A percentile compares a stretch with the other conserved stretches of the same genome.
Evolutionary conservation across 2,797 vertebrate genomes (phyloP).

Genomic region (Poeciliopsis gracilis): DNA sequence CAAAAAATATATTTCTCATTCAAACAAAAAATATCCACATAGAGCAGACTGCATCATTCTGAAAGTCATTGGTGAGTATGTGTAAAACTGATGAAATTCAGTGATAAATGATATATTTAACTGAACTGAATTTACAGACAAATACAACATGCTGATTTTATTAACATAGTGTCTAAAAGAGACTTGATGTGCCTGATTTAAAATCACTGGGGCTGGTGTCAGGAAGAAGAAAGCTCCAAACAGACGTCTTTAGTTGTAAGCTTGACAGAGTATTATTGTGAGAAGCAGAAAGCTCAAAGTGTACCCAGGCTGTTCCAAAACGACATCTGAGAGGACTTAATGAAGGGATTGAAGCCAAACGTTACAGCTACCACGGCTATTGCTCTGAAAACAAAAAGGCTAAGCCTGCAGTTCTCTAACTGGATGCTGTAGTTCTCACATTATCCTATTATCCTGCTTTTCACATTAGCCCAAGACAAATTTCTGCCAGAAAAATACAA

Average conservation of each 20-base stretch:
- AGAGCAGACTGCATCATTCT: background rate
- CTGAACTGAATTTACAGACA: background rate
- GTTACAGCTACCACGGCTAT: background rate
- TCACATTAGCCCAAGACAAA: background rate
- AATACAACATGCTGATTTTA: background rate
- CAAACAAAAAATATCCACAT: background rate
- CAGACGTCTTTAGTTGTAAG: background rate
- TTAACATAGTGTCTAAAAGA: background rate
- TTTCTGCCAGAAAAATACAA: background rate
- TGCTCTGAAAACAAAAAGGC: background rate
- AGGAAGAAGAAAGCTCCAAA: background rate
- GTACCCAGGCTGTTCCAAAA: background rate
- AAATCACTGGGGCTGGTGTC: background rate
- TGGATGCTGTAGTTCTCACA: background rate
- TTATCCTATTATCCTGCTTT: constrained; percentile 5
- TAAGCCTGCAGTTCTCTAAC: background rate
- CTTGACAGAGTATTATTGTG: background rate
- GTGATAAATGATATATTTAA: background rate
- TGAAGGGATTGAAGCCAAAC: background rate
- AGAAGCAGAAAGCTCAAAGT: background rate
- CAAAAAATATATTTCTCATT: background rate
- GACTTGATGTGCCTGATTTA: background rate
- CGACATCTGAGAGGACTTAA: background rate
- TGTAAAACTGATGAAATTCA: background rate
- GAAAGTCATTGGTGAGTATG: background rate